Percentiles rank a stretch among this genome's conserved stretches.
Evolutionary conservation across 2,888 invertebrate genomes (phyloP).

Genomic region (Dendrolimus pini): DNA sequence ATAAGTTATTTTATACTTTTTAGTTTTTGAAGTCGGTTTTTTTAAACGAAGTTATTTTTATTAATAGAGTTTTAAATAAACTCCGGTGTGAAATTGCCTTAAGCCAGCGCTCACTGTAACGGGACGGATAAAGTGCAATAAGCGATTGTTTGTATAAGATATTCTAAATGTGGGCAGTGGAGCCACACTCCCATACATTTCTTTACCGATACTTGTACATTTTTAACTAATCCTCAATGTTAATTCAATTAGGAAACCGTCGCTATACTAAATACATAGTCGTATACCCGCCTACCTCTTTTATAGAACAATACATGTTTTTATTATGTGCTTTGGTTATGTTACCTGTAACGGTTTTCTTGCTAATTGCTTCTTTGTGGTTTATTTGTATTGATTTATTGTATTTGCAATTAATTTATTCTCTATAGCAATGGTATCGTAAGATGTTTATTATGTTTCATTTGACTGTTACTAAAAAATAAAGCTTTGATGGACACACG

Average conservation of each 20-base stretch:
- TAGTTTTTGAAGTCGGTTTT: too few species aligned
- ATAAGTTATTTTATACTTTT: too few species aligned
- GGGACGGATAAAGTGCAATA: slow-evolving; percentile 54
- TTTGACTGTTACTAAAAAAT: too few species aligned
- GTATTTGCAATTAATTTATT: too few species aligned
- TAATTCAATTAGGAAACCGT: slow-evolving; percentile 45
- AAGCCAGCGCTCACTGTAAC: slow-evolving; percentile 44
- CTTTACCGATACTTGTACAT: slow-evolving; percentile 37
- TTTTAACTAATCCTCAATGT: slow-evolving; percentile 34
- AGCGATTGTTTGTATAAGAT: slow-evolving; percentile 40
- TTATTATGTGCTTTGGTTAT: background rate
- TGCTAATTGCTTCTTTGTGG: background rate
- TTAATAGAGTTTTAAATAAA: too few species aligned
- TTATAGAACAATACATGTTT: background rate
- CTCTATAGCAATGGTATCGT: too few species aligned
- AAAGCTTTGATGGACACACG: too few species aligned
- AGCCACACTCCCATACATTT: slow-evolving; percentile 25
- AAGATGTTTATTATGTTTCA: too few species aligned
- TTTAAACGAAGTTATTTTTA: too few species aligned
- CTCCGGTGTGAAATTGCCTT: slow-evolving; percentile 5
- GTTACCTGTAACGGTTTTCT: background rate
- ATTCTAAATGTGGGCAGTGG: slow-evolving; percentile 10
- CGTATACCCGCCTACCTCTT: slow-evolving; percentile 10
- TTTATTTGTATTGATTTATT: background rate
- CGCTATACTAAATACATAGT: slow-evolving; percentile 20